Base-by-base conservation (phyloP, 2,888 invertebrate genomes). In the Notodonta ziczac region DNA sequence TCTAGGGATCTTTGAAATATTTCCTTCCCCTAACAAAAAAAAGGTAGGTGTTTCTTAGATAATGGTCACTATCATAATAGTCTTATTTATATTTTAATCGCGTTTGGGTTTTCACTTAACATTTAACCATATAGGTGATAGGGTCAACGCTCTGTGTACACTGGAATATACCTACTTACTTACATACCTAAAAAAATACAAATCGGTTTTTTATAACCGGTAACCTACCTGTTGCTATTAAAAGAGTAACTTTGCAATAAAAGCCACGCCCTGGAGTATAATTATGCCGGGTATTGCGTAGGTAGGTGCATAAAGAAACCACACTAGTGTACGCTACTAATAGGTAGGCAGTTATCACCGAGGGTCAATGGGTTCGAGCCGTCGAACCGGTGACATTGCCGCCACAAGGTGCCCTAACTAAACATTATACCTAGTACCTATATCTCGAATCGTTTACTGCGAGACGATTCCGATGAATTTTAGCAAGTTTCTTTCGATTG, bases 351-450 rank as follows among this genome's bases (percentile, higher is more conserved):
- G 65, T 70, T 77, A 78, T 78, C 73, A 67, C 40, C 42, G 63
- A 70, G 78, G 78, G 81, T 76, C 78, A 73, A 62, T 71, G 70
- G 71, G 70, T 56, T 62, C 60, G 65, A 68, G 80, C 76, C 83
- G 70, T 61, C 75, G 84, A 74, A 78, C 84, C 64, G 50, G 5
- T 63, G 82, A 81, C 81, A 74, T 82, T 82, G 80, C 65, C 67
- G 42, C 56, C 42, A 52, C 77, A 81, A 81, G 81, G 81, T 81
- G 81, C 80, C 79, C 76, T 69, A 67, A 70, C 76, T 69, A 67
- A 70, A 70, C 69, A 64, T 73, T 69, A 67, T 42, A 9, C 24
- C 24, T 24, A 2, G 24, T 9, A 67, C n/a, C n/a, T 69, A 73
- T 70, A 74, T 74, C 75, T 74, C 55, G 44, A 39, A 42, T 52